These are phyloP conservation scores for Drosophila kanapiae DNA, from an alignment of 1,140 invertebrate species.

Conservation along the genomic window DNA sequence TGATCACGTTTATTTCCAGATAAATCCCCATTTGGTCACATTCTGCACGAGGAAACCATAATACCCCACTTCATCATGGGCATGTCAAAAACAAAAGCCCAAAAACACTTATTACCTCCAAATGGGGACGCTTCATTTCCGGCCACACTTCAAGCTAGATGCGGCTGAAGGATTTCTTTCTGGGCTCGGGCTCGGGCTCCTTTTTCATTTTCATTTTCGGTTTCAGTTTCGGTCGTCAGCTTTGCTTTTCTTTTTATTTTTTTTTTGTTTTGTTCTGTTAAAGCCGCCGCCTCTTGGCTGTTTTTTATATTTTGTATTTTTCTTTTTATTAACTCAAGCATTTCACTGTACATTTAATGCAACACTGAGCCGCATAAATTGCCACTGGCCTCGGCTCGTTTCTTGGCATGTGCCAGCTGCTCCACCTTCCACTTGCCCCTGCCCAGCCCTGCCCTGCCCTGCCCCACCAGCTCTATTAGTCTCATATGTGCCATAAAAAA, in stretches of 20 bases:
- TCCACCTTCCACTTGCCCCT: conserved; percentile 4
- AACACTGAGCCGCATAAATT: conserved; percentile 81
- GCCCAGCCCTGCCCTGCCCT: not conserved
- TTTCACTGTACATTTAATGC: conserved; percentile 81
- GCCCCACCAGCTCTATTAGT: conserved; percentile 64
- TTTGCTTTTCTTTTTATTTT: conserved; percentile 11
- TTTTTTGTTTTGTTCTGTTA: conserved; percentile 8
- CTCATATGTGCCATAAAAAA: conserved; percentile 81
- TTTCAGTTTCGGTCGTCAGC: conserved; percentile 5
- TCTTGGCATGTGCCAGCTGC: conserved; percentile 70
- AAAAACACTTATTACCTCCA: conserved; percentile 65
- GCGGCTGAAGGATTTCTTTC: conserved; percentile 39
- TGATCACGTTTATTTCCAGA: conserved; percentile 38
- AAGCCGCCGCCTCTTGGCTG: not conserved
- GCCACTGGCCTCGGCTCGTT: conserved; percentile 55
- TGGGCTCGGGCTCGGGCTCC: conserved; percentile 10
- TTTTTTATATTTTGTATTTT: conserved; percentile 25
- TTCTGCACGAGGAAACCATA: conserved; percentile 36
- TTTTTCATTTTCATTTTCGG: conserved; percentile 62
- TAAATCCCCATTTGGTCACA: conserved; percentile 34
- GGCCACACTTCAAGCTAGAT: conserved; percentile 67
- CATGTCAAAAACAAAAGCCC: conserved; percentile 49
- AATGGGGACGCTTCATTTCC: conserved; percentile 71
- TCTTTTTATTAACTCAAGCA: conserved; percentile 78
- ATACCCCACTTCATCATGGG: conserved; percentile 48